These are phyloP conservation scores for Ormyrus nitidulus DNA, from an alignment of 2,888 invertebrate species.

Conservation along the genomic window DNA sequence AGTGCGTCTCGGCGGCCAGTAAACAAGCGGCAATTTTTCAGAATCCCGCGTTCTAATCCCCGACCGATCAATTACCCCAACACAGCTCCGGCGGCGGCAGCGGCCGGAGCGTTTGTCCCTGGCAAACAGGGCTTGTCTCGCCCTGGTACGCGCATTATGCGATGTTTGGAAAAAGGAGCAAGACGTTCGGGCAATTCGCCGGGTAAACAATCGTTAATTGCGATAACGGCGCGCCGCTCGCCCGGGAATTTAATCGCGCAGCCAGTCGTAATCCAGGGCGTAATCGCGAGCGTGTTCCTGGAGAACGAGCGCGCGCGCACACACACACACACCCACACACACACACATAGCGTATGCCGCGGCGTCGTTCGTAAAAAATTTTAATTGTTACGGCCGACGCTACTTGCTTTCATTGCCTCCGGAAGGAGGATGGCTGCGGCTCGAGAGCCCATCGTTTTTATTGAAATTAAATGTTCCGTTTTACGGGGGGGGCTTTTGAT, in stretches of 20 bases:
- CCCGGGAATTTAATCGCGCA: conserved; percentile 35
- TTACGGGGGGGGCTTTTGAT: too few species aligned
- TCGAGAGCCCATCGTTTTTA: too few species aligned
- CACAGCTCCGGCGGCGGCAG: too few species aligned
- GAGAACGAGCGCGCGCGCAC: background rate
- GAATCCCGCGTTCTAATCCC: conserved; percentile 9
- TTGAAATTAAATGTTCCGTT: too few species aligned
- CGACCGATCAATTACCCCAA: conserved; percentile 29
- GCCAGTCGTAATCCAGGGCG: background rate
- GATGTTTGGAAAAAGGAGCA: background rate
- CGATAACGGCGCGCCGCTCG: conserved; percentile 1
- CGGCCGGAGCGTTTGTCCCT: conserved; percentile 5
- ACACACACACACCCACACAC: too few species aligned
- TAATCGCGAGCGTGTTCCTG: background rate
- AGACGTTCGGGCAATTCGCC: background rate
- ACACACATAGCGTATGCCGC: too few species aligned
- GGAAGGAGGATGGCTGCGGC: too few species aligned
- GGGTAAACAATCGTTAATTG: conserved; percentile 29
- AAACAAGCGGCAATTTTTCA: conserved; percentile 36
- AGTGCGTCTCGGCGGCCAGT: background rate
- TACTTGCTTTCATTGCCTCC: too few species aligned
- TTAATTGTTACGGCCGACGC: too few species aligned
- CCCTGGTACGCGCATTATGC: too few species aligned
- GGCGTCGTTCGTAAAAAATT: too few species aligned
- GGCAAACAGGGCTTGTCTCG: conserved; percentile 6